phyloP scores from a whole-genome alignment of 2,113 vertebrate species.

The Meleagris gallopavo region DNA sequence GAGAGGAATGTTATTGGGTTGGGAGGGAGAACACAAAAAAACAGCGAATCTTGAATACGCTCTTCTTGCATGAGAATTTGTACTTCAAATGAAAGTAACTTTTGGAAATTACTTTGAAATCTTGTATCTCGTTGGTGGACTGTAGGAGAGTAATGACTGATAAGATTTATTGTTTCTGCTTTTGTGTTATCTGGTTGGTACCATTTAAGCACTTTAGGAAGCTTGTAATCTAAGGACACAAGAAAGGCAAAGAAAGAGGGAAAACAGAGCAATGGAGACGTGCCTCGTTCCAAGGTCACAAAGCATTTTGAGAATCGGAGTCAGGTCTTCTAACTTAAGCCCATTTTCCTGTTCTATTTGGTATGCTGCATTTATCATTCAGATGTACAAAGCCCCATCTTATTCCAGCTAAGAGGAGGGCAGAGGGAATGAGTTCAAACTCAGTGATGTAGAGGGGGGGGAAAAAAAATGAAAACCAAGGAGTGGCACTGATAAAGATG shows the following conservation, averaged over 20 bases:
- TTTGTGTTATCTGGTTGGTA: neutral
- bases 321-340: neutral
- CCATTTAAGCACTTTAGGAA: slow-evolving; percentile 13
- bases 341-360: neutral
- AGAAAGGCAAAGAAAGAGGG: neutral
- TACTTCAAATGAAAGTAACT: neutral
- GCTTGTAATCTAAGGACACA: neutral
- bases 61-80: neutral
- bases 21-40: neutral
- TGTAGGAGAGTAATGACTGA: neutral
- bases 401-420: neutral
- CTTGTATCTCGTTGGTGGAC: neutral
- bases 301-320: neutral
- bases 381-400: neutral
- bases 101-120: neutral
- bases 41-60: neutral
- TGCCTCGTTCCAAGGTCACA: neutral
- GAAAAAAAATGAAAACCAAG: neutral
- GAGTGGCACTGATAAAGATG: neutral
- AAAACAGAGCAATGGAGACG: neutral
- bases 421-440: neutral
- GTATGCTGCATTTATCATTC: neutral
- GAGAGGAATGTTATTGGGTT: fast-evolving
- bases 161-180: neutral
- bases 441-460: neutral